These are phyloP conservation scores for Battus philenor DNA, from an alignment of 1,140 invertebrate genomes.

Conservation along the genomic window DNA sequence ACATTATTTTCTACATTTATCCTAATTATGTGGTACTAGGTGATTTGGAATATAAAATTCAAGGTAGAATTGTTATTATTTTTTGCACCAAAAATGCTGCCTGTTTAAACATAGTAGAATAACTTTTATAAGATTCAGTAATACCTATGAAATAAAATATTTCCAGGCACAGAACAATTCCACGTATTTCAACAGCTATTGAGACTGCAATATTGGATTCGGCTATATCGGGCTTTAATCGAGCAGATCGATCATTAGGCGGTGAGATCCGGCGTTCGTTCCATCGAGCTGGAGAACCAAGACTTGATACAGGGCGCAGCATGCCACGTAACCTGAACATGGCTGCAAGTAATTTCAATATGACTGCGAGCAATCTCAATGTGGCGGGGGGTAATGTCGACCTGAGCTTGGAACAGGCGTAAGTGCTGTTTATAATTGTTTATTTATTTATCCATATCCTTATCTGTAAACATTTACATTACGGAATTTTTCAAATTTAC, in stretches of 20 bases:
- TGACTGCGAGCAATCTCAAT: not conserved
- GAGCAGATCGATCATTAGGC: conserved; percentile 38
- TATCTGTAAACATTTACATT: not conserved
- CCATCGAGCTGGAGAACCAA: conserved; percentile 37
- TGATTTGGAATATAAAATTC: too few relatives aligned
- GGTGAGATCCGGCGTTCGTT: conserved; percentile 55
- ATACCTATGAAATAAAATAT: too few relatives aligned
- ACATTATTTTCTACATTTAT: too few relatives aligned
- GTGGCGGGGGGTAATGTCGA: not conserved
- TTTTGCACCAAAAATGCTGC: too few relatives aligned
- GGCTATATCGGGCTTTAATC: conserved; percentile 29
- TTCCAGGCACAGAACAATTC: conserved; percentile 69
- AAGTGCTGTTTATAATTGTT: not conserved
- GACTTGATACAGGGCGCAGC: conserved; percentile 40
- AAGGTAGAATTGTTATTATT: too few relatives aligned
- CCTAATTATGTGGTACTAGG: too few relatives aligned
- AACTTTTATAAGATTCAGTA: too few relatives aligned
- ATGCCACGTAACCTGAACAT: conserved; percentile 58
- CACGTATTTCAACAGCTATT: conserved; percentile 58
- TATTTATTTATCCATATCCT: not conserved
- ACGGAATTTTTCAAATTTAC: not conserved
- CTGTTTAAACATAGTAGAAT: too few relatives aligned
- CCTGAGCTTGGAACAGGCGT: not conserved
- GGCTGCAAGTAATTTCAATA: conserved; percentile 21
- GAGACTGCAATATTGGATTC: conserved; percentile 38